Evolutionary conservation across 2,797 vertebrate species (phyloP).

Genomic region (Buphagus erythrorhynchus): DNA sequence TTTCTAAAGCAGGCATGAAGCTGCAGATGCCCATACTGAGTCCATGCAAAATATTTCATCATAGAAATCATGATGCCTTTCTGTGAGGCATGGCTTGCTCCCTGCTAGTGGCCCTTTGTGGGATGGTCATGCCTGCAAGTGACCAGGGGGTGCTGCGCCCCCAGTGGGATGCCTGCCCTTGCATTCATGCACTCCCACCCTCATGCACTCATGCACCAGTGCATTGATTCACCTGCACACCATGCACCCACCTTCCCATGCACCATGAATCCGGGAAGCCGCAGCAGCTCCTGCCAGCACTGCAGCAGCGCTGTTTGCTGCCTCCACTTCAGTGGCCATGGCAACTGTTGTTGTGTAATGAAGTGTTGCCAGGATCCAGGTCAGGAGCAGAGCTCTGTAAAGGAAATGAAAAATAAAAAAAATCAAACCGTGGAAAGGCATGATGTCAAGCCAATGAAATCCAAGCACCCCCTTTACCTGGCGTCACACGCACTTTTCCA

Average conservation of each 20-base stretch:
- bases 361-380: neutral
- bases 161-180: fast-evolving
- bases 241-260: neutral
- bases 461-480: neutral
- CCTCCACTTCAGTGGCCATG: neutral
- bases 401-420: neutral
- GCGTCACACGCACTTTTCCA: fast-evolving
- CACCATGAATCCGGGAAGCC: fast-evolving
- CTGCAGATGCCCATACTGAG: neutral
- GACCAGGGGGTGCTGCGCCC: neutral
- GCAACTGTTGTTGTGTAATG: constrained; percentile 6
- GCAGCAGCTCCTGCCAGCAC: fast-evolving
- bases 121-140: neutral
- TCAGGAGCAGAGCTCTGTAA: neutral
- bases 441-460: neutral
- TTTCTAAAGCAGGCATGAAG: neutral
- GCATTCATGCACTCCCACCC: neutral
- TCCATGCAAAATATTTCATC: neutral
- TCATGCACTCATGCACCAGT: neutral
- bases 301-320: neutral
- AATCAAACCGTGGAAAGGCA: neutral
- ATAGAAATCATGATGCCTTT: neutral
- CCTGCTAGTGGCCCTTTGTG: neutral
- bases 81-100: neutral
- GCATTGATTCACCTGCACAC: neutral